A percentile compares a stretch with the other conserved stretches of the same genome.
Evolutionary conservation across 2,888 invertebrate genomes (phyloP).

Genomic region (Formica aserva): DNA sequence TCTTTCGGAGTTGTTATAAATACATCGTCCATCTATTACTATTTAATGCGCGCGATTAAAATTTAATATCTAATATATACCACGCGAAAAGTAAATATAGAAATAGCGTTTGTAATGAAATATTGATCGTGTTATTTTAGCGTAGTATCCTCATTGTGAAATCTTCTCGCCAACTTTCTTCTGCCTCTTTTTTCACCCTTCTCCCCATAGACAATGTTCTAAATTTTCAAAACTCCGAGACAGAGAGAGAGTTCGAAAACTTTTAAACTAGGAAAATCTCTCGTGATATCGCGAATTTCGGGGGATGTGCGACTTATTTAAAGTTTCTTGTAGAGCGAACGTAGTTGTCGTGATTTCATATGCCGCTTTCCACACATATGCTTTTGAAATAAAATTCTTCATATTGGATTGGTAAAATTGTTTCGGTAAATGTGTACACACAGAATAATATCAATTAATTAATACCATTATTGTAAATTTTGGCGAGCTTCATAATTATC

Average conservation of each 20-base stretch:
- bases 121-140: slow-evolving; percentile 14
- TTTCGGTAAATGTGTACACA: not conserved
- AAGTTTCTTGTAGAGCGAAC: slow-evolving; percentile 29
- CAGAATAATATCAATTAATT: slow-evolving; percentile 28
- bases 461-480: slow-evolving; percentile 25
- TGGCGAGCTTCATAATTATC: slow-evolving; percentile 9
- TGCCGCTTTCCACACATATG: not conserved
- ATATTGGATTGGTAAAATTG: not conserved
- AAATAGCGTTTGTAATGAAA: slow-evolving; percentile 15
- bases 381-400: not conserved
- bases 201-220: not conserved
- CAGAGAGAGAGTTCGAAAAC: slow-evolving; percentile 10
- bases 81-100: not conserved
- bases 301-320: slow-evolving; percentile 40
- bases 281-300: slow-evolving; percentile 47
- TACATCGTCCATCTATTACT: slow-evolving; percentile 1
- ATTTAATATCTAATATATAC: not conserved
- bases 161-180: not conserved
- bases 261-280: slow-evolving; percentile 17
- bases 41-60: not conserved
- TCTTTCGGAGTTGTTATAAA: not conserved
- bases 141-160: not conserved
- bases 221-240: slow-evolving; percentile 24
- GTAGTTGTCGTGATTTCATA: slow-evolving; percentile 25
- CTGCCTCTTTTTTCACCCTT: not conserved